Conservation (phyloP, 2,113 vertebrate genomes). For the Bubo blakistoni region DNA sequence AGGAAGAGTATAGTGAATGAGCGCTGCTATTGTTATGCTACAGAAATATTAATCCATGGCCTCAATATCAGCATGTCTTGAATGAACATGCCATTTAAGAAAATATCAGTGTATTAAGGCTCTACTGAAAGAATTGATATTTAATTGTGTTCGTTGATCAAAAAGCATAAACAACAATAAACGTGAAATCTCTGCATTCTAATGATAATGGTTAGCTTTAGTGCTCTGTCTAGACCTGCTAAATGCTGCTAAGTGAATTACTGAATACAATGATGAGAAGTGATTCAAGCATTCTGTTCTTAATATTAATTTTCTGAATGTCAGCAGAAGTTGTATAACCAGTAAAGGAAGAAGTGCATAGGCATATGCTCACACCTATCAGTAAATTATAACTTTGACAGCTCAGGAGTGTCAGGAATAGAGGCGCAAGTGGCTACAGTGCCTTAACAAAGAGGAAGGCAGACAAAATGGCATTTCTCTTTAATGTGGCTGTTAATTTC, state of each 20-base stretch:
- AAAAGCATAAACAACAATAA: not conserved
- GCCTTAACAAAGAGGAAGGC: not conserved
- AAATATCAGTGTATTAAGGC: not conserved
- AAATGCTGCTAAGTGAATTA: slow-evolving; percentile 1
- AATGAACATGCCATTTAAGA: not conserved
- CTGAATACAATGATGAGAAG: not conserved
- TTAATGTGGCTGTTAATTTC: not conserved
- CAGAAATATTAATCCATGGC: not conserved
- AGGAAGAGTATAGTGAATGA: not conserved
- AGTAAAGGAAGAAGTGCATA: not conserved
- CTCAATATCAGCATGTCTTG: not conserved
- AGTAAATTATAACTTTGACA: not conserved
- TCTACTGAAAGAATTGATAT: not conserved
- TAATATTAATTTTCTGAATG: not conserved
- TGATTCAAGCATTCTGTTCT: not conserved
- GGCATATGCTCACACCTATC: not conserved
- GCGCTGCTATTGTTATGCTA: not conserved
- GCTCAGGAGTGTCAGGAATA: not conserved
- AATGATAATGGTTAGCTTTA: not conserved
- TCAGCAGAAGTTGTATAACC: not conserved
- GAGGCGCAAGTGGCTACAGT: not conserved
- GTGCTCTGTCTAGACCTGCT: not conserved
- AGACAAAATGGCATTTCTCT: slow-evolving; percentile 2
- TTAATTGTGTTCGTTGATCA: not conserved
- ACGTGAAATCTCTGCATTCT: not conserved